Percentiles rank a stretch among this genome's conserved stretches.
Conservation (phyloP, 2,888 invertebrate genomes). For the Polydrusus pterygomalis region DNA sequence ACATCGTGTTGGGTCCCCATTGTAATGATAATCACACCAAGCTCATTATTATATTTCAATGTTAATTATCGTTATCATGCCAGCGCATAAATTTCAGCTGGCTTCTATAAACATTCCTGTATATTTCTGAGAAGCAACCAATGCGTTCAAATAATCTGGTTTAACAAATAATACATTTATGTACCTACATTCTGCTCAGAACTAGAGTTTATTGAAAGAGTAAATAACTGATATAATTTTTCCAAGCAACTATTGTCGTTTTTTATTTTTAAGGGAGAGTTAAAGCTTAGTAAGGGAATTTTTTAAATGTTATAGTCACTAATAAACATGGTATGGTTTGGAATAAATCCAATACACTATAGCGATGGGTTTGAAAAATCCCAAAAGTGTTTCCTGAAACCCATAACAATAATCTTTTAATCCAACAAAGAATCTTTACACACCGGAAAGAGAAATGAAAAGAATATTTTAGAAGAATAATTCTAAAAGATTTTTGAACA, state of each 20-base stretch:
- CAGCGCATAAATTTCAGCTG: constrained; percentile 33
- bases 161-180: constrained; percentile 16
- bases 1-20: constrained; percentile 51
- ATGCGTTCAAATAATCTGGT: constrained; percentile 4
- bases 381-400: background rate
- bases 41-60: constrained; percentile 49
- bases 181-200: too few relatives aligned
- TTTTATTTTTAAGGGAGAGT: too few relatives aligned
- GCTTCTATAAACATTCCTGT: constrained; percentile 25
- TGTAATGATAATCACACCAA: constrained; percentile 51
- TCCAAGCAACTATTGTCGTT: too few relatives aligned
- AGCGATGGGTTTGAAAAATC: too few relatives aligned
- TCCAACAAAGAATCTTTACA: constrained; percentile 1
- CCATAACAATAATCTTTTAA: constrained; percentile 1
- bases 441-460: constrained; percentile 17
- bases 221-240: background rate
- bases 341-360: too few relatives aligned
- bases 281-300: too few relatives aligned
- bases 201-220: background rate
- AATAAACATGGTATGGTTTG: too few relatives aligned
- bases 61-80: constrained; percentile 49
- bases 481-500: constrained; percentile 44
- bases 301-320: too few relatives aligned
- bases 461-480: constrained; percentile 27
- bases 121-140: background rate